phyloP scores from a whole-genome alignment of 2,797 vertebrate species.

The Mionectes olivaceus region DNA sequence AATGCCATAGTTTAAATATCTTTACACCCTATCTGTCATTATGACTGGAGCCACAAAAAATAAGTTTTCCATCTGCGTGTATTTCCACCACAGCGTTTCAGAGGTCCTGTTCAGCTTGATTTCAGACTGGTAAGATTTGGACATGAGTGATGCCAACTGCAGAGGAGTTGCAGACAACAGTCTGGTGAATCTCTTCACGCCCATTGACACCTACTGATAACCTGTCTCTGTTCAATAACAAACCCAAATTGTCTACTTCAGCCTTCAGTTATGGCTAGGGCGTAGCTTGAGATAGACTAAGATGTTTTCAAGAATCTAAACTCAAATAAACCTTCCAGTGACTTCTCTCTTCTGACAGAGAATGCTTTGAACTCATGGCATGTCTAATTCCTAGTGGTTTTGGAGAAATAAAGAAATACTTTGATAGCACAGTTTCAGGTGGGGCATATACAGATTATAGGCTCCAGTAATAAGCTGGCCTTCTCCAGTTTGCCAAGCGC shows the following conservation, averaged over 20 bases:
- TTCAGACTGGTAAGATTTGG: slow-evolving; percentile 18
- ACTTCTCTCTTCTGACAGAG: background rate
- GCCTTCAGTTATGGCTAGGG: background rate
- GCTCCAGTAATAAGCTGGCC: background rate
- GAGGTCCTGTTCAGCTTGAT: background rate
- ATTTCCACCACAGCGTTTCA: background rate
- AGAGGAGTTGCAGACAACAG: slow-evolving; percentile 19
- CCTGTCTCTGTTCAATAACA: background rate
- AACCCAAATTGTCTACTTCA: background rate
- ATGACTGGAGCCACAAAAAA: background rate
- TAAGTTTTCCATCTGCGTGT: background rate
- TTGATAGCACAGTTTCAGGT: background rate
- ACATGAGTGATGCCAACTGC: background rate
- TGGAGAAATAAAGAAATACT: background rate
- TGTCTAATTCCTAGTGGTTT: background rate
- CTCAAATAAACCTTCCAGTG: background rate
- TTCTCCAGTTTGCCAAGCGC: background rate
- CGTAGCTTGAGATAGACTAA: background rate
- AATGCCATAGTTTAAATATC: background rate
- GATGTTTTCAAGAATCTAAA: background rate
- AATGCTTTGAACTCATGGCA: background rate
- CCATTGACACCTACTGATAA: background rate
- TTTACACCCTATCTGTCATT: background rate
- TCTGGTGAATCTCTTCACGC: background rate
- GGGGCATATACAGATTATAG: background rate